Evolutionary conservation across 2,113 vertebrate genomes (phyloP).

Genomic region (Zosterops hypoxanthus): DNA sequence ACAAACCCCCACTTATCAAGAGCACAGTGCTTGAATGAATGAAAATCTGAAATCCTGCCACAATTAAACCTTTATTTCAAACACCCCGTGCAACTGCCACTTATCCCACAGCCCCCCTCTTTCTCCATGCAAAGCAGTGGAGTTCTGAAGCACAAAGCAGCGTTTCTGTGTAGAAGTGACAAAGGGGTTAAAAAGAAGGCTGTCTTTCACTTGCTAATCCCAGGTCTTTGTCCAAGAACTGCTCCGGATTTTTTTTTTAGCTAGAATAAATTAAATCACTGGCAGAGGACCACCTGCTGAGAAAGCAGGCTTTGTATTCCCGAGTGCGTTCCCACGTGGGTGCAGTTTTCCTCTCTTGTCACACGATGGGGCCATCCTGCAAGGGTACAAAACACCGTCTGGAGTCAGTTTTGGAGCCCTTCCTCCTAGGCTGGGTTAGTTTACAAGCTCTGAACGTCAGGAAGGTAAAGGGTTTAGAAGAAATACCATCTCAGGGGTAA

Average conservation of each 20-base stretch:
- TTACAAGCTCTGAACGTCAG: not conserved
- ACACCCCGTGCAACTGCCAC: not conserved
- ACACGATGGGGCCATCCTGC: constrained; percentile 58
- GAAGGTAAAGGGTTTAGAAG: not conserved
- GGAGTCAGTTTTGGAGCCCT: not conserved
- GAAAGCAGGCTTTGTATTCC: constrained; percentile 33
- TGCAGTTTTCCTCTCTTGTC: not conserved
- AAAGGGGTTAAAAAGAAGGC: constrained; percentile 35
- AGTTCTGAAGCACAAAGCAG: not conserved
- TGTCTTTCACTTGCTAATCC: constrained; percentile 40
- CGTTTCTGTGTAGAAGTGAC: not conserved
- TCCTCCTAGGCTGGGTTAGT: not conserved
- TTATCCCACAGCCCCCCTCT: not conserved
- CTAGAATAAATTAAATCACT: constrained; percentile 45
- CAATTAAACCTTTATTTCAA: constrained; percentile 10
- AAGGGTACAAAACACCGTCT: not conserved
- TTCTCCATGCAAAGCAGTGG: not conserved
- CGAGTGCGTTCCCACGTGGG: not conserved
- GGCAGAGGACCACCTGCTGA: constrained; percentile 44
- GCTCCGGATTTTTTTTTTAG: not conserved
- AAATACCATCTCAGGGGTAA: not conserved
- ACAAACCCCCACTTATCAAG: not conserved
- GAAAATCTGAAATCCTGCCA: constrained; percentile 4
- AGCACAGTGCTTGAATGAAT: not conserved
- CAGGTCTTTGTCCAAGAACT: constrained; percentile 34